A percentile compares a stretch with the other conserved stretches of the same genome.
These are phyloP conservation scores for Etia nguti DNA, from an alignment of 2,113 vertebrate species.

Conservation along the genomic window DNA sequence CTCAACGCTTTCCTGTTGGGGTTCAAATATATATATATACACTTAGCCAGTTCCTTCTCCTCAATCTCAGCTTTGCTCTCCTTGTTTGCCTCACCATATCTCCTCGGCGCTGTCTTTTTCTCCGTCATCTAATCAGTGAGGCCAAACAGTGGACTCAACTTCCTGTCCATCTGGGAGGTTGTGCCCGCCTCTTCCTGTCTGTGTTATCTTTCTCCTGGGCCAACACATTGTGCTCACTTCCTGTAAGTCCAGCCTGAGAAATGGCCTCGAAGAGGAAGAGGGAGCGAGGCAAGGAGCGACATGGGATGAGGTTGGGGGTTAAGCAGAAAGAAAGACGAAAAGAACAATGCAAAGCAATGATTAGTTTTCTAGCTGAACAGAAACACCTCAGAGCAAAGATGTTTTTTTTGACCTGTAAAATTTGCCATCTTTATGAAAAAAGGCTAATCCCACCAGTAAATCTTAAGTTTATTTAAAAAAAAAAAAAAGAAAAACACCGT, in stretches of 20 bases:
- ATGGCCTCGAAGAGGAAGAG: constrained; percentile 4
- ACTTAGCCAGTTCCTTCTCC: constrained; percentile 9
- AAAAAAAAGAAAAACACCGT: background rate
- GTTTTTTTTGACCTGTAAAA: background rate
- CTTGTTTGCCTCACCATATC: background rate
- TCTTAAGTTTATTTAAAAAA: background rate
- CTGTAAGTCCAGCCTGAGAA: constrained; percentile 47
- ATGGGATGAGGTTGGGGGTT: background rate
- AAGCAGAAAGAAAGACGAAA: background rate
- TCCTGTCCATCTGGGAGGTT: constrained; percentile 52
- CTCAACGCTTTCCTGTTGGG: constrained; percentile 35
- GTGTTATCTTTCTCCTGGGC: constrained; percentile 44
- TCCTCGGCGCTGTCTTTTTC: background rate
- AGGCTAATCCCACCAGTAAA: background rate
- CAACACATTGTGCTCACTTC: constrained; percentile 66
- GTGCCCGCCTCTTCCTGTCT: constrained; percentile 57
- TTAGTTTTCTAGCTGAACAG: constrained; percentile 21
- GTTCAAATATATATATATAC: constrained; percentile 1
- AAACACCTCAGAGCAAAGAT: background rate
- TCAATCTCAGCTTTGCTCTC: background rate
- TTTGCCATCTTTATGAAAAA: background rate
- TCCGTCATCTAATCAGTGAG: constrained; percentile 44
- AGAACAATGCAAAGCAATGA: constrained; percentile 24
- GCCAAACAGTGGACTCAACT: constrained; percentile 42
- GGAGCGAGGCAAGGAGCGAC: background rate